Percentiles rank a stretch among this genome's conserved stretches.
phyloP scores from a whole-genome alignment of 2,113 vertebrate genomes.

The Scytalopus superciliaris region DNA sequence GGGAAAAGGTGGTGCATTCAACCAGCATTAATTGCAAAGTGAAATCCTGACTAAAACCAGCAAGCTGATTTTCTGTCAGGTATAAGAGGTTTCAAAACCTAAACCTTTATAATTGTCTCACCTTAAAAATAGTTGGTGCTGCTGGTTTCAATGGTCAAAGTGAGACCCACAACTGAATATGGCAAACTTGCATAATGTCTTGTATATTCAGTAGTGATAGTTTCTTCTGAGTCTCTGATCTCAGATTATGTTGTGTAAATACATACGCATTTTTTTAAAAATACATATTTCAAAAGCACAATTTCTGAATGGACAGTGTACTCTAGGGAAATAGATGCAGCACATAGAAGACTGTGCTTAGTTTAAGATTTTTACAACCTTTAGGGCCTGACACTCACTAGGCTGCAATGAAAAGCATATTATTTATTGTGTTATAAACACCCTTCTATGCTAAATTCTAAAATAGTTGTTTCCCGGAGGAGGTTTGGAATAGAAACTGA shows the following conservation, averaged over 20 bases:
- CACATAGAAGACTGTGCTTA: not conserved
- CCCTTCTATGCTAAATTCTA: constrained; percentile 12
- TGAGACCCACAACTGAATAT: not conserved
- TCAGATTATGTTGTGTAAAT: not conserved
- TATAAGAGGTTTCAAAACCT: not conserved
- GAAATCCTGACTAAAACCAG: not conserved
- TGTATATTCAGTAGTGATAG: not conserved
- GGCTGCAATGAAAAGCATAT: not conserved
- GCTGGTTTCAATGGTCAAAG: not conserved
- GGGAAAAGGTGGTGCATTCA: not conserved
- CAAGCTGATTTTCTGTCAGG: not conserved
- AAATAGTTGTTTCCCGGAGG: constrained; percentile 53
- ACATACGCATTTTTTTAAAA: not conserved
- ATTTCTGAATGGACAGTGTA: not conserved
- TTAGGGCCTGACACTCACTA: not conserved
- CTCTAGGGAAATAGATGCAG: not conserved
- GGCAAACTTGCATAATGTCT: not conserved
- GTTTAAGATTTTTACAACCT: not conserved
- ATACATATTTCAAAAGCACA: not conserved
- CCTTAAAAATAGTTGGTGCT: not conserved
- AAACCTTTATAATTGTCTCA: not conserved
- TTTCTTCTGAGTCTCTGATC: not conserved
- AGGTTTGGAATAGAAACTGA: constrained; percentile 48
- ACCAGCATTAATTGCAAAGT: not conserved
- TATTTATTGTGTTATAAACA: not conserved